These are phyloP conservation scores for Meiosimyza platycephala DNA, from an alignment of 2,888 invertebrate genomes.

Conservation along the genomic window DNA sequence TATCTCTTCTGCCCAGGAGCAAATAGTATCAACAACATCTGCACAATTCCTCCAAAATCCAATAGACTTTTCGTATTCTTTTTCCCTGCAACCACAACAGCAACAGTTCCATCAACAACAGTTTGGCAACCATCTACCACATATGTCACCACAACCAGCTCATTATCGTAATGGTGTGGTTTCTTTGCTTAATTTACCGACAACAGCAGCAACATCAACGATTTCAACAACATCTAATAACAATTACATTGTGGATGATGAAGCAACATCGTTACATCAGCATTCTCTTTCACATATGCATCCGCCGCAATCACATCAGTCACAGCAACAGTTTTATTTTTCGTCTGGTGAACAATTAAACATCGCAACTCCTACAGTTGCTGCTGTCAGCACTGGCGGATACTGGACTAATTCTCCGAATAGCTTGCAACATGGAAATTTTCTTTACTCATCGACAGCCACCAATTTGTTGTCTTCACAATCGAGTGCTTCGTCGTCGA, in stretches of 20 bases:
- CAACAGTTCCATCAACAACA: conserved; percentile 26
- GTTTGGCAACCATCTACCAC: conserved; percentile 1
- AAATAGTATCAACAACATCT: conserved; percentile 20
- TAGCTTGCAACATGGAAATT: conserved; percentile 40
- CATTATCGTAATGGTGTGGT: conserved; percentile 42
- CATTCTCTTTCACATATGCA: conserved; percentile 33
- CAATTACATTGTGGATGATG: not conserved
- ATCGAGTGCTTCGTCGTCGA: conserved; percentile 40
- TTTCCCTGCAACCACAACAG: conserved; percentile 24
- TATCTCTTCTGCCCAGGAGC: conserved; percentile 29
- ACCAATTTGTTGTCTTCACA: conserved; percentile 31
- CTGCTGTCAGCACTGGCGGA: conserved; percentile 35
- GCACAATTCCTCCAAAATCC: conserved; percentile 30
- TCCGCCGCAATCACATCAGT: conserved; percentile 23
- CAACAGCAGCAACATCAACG: conserved; percentile 10
- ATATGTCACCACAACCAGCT: conserved; percentile 13
- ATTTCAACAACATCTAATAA: not conserved
- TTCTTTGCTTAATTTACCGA: conserved; percentile 47
- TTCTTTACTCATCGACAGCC: conserved; percentile 34
- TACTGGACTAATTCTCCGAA: conserved; percentile 46
- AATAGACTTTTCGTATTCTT: conserved; percentile 38
- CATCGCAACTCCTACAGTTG: conserved; percentile 32
- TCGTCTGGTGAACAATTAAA: conserved; percentile 43
- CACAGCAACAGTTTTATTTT: conserved; percentile 41
- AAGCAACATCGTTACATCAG: conserved; percentile 22